These are phyloP conservation scores for Mythimna impura DNA, from an alignment of 2,888 invertebrate species.

Conservation along the genomic window DNA sequence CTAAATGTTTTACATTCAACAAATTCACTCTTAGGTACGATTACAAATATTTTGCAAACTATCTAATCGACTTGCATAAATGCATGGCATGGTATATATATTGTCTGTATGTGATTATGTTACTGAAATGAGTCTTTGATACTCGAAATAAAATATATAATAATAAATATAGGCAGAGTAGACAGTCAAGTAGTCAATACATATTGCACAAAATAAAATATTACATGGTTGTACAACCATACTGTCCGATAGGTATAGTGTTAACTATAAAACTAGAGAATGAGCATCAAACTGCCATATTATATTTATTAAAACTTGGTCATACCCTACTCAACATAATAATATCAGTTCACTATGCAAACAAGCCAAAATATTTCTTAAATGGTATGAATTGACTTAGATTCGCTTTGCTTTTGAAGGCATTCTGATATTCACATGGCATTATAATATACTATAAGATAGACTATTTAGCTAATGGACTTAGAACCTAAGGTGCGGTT, in stretches of 20 bases:
- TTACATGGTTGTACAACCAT: constrained; percentile 33
- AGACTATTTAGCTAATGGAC: constrained; percentile 79
- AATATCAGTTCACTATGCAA: constrained; percentile 32
- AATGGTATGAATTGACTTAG: constrained; percentile 85
- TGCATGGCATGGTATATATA: too few species aligned
- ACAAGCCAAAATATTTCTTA: constrained; percentile 79
- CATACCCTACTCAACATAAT: constrained; percentile 26
- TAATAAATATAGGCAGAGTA: constrained; percentile 3
- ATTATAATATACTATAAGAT: constrained; percentile 78
- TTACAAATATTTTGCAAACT: constrained; percentile 32
- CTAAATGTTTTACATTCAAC: constrained; percentile 21
- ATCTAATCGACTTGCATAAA: constrained; percentile 1
- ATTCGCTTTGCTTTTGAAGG: constrained; percentile 79
- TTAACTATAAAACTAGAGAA: constrained; percentile 39
- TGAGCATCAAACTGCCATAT: constrained; percentile 25
- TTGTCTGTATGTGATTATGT: too few species aligned
- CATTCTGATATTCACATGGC: constrained; percentile 81
- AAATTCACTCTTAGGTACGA: background rate
- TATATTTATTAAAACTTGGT: constrained; percentile 31
- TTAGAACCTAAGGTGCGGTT: constrained; percentile 95
- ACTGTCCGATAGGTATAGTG: constrained; percentile 24
- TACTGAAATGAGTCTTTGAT: too few species aligned
- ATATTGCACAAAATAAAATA: constrained; percentile 49
- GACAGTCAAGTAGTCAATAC: background rate
- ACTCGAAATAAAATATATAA: too few species aligned